These are phyloP conservation scores for Zaprionus davidi DNA, from an alignment of 1,140 invertebrate genomes.

Conservation along the genomic window DNA sequence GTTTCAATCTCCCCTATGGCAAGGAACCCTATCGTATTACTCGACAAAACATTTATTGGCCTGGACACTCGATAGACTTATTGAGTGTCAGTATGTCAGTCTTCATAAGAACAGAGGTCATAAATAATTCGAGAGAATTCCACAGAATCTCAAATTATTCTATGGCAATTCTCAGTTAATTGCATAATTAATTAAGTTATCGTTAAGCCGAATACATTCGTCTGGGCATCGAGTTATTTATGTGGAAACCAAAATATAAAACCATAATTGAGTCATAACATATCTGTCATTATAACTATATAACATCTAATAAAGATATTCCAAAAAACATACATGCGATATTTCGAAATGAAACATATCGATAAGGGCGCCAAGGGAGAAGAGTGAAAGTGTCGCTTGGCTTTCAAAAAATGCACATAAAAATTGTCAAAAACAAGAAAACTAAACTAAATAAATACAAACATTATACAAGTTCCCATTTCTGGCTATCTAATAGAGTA, in stretches of 20 bases:
- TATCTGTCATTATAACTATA: conserved; percentile 53
- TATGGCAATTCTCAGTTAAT: conserved; percentile 53
- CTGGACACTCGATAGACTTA: conserved; percentile 44
- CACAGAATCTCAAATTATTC: conserved; percentile 13
- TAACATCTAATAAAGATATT: conserved; percentile 57
- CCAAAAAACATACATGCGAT: conserved; percentile 15
- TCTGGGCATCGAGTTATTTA: conserved; percentile 14
- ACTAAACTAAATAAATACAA: conserved; percentile 54
- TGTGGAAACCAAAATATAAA: conserved; percentile 13
- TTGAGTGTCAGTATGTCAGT: conserved; percentile 60
- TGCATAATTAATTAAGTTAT: conserved; percentile 66
- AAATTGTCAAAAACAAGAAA: conserved; percentile 47
- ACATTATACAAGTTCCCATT: conserved; percentile 51
- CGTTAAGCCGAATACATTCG: conserved; percentile 28
- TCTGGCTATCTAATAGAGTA: conserved; percentile 1
- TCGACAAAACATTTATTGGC: conserved; percentile 42
- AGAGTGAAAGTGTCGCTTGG: conserved; percentile 67
- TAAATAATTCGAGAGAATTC: conserved; percentile 49
- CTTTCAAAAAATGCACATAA: conserved; percentile 50
- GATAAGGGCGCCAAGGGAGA: conserved; percentile 7
- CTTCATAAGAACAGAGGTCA: conserved; percentile 56
- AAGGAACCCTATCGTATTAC: conserved; percentile 63
- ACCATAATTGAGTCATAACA: conserved; percentile 61
- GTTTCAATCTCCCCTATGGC: conserved; percentile 42
- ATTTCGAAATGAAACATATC: neutral